Evolutionary conservation across 2,113 vertebrate genomes (phyloP), one percentile per base, ranked within the genome.

Genomic region (Cynocephalus volans): DNA sequence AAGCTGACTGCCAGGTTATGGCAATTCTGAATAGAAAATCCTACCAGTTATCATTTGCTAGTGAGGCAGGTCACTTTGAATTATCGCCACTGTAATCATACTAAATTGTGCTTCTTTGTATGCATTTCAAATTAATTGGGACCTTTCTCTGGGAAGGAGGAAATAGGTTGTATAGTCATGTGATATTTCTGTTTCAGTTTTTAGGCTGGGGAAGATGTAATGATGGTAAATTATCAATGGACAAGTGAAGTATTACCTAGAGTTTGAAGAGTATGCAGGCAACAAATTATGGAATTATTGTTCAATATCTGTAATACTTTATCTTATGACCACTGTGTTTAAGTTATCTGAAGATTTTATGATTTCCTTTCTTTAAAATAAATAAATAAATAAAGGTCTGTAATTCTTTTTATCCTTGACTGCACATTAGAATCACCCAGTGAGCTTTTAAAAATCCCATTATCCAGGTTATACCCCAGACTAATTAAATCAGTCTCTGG

Each of bases 401-500:
- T 52, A 73, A 67, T 90, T 96, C 64, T 84, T 86, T 52, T 54
- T 41, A 41, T 41, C 41, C 18, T 76, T 80, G 90, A 18, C 70
- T 90, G 60, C 80, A 81, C 6, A 21, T 90, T 93, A 64, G 56
- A 90, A 73, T 94, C 50, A 90, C 56, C 90, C 82, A 19, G 96
- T 69, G 96, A 94, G 82, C 41, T 94, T 96, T 96, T 15, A 56
- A 86, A 81, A 88, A 72, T 85, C 56, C 15, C 26, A 93, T 97
- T 96, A 82, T 77, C n/a, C 54, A 88, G 24, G 41, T 88, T 96
- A 26, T 90, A 97, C 52, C 52, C 41, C 5, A 77, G 50, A 69
- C 48, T 92, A 96, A 93, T 95, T 95, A 92, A 96, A 76, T 95
- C 67, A 56, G 4, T 96, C 88, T 96, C 87, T 73, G 23, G 52